phyloP scores from a whole-genome alignment of 2,797 vertebrate genomes.

The Mus caroli region DNA sequence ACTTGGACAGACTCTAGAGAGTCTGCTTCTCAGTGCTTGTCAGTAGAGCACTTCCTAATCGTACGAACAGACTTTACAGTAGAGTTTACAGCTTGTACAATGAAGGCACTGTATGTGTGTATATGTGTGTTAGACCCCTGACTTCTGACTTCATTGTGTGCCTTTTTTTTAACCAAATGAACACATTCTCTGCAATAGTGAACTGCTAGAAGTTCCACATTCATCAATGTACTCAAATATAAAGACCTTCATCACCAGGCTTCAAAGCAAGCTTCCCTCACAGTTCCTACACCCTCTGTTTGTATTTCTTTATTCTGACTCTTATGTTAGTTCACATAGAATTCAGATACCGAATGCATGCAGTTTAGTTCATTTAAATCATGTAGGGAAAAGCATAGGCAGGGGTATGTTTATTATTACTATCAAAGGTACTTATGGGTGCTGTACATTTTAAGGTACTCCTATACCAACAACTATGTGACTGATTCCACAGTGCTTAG shows the following conservation, averaged over 20 bases:
- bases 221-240: neutral
- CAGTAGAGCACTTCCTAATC: neutral
- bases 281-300: neutral
- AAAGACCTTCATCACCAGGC: neutral
- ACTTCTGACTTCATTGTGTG: neutral
- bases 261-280: neutral
- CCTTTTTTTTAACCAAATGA: neutral
- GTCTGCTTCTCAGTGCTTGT: neutral
- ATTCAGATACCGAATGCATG: neutral
- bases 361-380: neutral
- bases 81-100: neutral
- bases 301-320: conserved; percentile 37
- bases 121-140: neutral
- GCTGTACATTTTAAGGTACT: neutral
- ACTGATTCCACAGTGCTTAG: neutral
- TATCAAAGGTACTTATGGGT: neutral
- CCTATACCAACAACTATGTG: neutral
- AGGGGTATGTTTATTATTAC: neutral
- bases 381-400: neutral
- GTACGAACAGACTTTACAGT: neutral
- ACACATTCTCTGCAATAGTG: neutral
- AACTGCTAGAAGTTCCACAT: neutral
- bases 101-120: neutral
- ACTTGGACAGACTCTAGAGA: neutral
- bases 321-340: neutral